phyloP scores from a whole-genome alignment of 2,888 invertebrate species.

The Morpho deidamia region DNA sequence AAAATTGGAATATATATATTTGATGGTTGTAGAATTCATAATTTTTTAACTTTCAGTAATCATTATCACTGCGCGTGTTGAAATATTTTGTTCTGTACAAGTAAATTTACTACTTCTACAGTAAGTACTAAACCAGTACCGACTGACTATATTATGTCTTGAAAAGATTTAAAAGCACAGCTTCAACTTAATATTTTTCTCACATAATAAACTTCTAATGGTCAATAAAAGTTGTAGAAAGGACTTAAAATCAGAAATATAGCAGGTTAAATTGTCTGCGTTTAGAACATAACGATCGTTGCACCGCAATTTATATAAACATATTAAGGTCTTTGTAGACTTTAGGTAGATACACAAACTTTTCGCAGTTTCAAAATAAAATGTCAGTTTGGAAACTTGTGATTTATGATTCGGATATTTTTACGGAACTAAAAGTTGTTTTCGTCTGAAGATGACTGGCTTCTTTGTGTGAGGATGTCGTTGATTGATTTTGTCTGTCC shows the following conservation, averaged over 20 bases:
- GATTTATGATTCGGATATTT: slow-evolving; percentile 51
- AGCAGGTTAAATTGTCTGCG: slow-evolving; percentile 28
- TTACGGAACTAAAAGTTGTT: slow-evolving; percentile 46
- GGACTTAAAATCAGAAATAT: slow-evolving; percentile 27
- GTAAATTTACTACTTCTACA: too few species aligned
- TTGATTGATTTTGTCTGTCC: slow-evolving; percentile 21
- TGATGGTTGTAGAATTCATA: too few species aligned
- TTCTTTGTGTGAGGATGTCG: slow-evolving; percentile 18
- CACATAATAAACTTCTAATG: slow-evolving; percentile 25
- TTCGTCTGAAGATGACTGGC: slow-evolving; percentile 30
- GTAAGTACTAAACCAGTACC: too few species aligned
- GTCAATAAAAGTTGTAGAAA: slow-evolving; percentile 25
- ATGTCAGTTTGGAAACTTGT: slow-evolving; percentile 50
- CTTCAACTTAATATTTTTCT: slow-evolving; percentile 15
- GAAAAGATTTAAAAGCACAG: neutral
- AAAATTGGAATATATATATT: too few species aligned
- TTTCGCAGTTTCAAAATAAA: slow-evolving; percentile 50
- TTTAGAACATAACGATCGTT: slow-evolving; percentile 25
- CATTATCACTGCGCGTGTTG: too few species aligned
- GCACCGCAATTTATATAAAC: slow-evolving; percentile 12
- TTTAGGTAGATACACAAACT: slow-evolving; percentile 36
- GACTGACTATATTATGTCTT: too few species aligned
- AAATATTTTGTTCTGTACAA: too few species aligned
- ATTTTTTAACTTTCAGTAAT: too few species aligned
- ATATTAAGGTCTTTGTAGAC: neutral